Base-by-base conservation (phyloP, 2,888 invertebrate species). In the Agonopterix alstromeriana region DNA sequence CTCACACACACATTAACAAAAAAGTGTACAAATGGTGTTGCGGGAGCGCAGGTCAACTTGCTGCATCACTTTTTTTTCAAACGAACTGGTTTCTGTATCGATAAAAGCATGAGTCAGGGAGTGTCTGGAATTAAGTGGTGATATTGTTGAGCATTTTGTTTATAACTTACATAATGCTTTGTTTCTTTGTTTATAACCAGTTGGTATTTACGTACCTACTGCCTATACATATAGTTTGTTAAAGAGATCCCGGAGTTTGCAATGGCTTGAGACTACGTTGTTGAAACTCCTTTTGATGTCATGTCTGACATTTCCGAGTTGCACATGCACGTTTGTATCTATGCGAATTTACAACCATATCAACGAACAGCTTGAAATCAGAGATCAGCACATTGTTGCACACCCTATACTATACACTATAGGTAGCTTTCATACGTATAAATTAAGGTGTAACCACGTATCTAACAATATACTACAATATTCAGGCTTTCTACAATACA, bases 41-140 rank as follows among this genome's bases (percentile, higher is more conserved):
- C 77, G 72, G 64, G 70, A 67, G 69, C 73, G 75, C 81, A 77
- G 86, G 83, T 84, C 85, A 83, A 66, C 71, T 63, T 63, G 64
- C 68, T 67, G 75, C 73, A 73, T 78, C 70, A 27, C 27, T 60
- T 67, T 77, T 81, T 75, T 80, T 59, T 66, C 57, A 65, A 56
- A 51, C 53, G 61, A 83, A 87, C 86, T 73, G 83, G 87, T 87
- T 82, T 80, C 69, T 68, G 67, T 71, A 67, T 65, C 71, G 70
- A 77, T 77, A 78, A 82, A 77, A 79, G 70, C 60, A 76, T 86
- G 85, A 85, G 67, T 87, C 84, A 87, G 73, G 62, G 54, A 51
- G 52, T 57, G 65, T 63, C 65, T 62, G 59, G 61, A 55, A 65
- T 63, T 55, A 58, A 56, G 54, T 49, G 50, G 50, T 50, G 53